Evolutionary conservation across 1,140 invertebrate species (phyloP), one percentile per base, ranked within the genome.

Genomic region (Drosophila funebris): DNA sequence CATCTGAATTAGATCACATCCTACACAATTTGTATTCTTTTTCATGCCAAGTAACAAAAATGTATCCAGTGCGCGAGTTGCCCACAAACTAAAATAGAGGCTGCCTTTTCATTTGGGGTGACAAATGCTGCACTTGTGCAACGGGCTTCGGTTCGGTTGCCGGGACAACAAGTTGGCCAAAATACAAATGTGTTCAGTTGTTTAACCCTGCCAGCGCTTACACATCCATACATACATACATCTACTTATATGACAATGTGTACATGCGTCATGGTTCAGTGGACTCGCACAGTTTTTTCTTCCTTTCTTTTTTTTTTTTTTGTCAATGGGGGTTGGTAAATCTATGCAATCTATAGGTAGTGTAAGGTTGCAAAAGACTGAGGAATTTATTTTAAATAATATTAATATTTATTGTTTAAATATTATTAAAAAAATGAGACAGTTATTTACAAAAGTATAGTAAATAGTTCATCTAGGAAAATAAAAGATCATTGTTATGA

Each of bases 161-260:
- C 82, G 58, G 41, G 82, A 82, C 82, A 67, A 87, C 83, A 62
- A 61, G 53, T 76, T 87, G 83, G 62, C 82, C 82, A 87, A 82
- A 72, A 78, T 88, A 82, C 63, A 88, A 64, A 58, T 56, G 20
- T 53, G 22, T 11, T 58, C 39, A 27, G 60, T 53, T 18, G 27
- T 71, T 61, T 74, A 78, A 85, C 77, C 77, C 73, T 76, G 64
- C 53, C 18, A 56, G 20, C 5, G 22, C 27, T 11, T 48, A 54
- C 50, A 33, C 29, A n/a, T 6, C 9, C 27, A 9, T 1, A 27
- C 18, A n/a, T 6, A 13, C 27, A 9, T 1, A 27, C 18, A 16
- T 8, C 9, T 24, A 14, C 43, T 44, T 7, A 29, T 50, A 37
- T 48, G 37, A 67, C 48, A 58, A 68, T 58, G 46, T 70, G 46